Evolutionary conservation across 2,797 vertebrate species (phyloP).

Genomic region (Sebastes steindachneri): DNA sequence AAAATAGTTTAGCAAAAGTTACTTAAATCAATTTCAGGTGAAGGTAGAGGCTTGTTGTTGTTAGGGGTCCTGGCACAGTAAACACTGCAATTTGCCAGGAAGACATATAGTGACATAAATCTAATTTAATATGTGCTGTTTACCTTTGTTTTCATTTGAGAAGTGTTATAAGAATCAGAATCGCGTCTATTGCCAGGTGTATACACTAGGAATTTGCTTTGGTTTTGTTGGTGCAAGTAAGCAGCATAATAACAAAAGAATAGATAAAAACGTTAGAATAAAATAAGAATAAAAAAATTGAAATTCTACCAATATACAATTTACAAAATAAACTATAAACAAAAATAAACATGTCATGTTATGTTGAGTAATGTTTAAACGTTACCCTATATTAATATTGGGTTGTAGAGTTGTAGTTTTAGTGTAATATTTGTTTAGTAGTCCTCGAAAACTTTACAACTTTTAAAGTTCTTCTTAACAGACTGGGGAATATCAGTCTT

Average conservation of each 20-base stretch:
- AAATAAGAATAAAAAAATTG: fast-evolving
- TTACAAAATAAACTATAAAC: too few relatives aligned
- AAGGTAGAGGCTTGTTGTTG: neutral
- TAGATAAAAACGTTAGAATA: too few relatives aligned
- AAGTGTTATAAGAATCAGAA: neutral
- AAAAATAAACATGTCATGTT: too few relatives aligned
- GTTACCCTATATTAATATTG: too few relatives aligned
- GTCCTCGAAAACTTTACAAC: neutral
- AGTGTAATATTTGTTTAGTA: neutral
- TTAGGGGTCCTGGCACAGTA: neutral
- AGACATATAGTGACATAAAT: neutral
- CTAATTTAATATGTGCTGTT: neutral
- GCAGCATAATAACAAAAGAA: too few relatives aligned
- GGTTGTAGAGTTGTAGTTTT: neutral
- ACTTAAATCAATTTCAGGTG: neutral
- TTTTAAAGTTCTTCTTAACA: neutral
- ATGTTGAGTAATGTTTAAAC: neutral
- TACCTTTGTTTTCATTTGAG: neutral
- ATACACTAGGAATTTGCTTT: too few relatives aligned
- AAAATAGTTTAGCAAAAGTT: neutral
- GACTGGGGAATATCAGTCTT: neutral
- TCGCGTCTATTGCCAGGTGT: too few relatives aligned
- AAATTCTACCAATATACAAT: too few relatives aligned
- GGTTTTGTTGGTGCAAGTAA: too few relatives aligned
- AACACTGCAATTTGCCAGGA: neutral